A percentile compares a stretch with the other conserved stretches of the same genome.
phyloP scores from a whole-genome alignment of 2,888 invertebrate genomes.

The Calliopum simillimum region DNA sequence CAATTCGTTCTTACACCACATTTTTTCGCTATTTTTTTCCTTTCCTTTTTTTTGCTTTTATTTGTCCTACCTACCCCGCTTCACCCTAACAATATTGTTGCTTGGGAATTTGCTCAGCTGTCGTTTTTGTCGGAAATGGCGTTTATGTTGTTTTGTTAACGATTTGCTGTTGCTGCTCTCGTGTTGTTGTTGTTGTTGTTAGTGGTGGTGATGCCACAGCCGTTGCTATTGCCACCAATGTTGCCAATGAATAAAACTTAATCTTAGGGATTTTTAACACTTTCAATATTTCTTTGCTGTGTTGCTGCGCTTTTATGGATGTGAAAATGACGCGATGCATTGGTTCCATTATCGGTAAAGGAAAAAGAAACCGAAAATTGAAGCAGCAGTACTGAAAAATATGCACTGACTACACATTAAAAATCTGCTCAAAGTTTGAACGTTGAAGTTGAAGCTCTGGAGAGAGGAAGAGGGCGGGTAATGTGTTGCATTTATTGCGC shows the following conservation, averaged over 20 bases:
- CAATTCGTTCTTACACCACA: background rate
- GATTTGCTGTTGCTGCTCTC: conserved; percentile 35
- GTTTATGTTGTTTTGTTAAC: conserved; percentile 59
- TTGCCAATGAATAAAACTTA: conserved; percentile 56
- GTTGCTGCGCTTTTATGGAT: conserved; percentile 34
- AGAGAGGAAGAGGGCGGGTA: background rate
- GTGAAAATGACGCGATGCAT: background rate
- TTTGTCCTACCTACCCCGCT: too few relatives aligned
- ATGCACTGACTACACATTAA: too few relatives aligned
- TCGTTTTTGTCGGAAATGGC: conserved; percentile 56
- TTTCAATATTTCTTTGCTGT: conserved; percentile 58
- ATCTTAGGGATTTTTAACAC: conserved; percentile 60
- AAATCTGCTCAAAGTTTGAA: too few relatives aligned
- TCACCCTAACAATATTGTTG: background rate
- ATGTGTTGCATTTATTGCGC: conserved; percentile 1
- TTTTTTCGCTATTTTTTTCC: background rate
- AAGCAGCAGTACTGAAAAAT: too few relatives aligned
- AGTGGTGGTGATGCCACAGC: conserved; percentile 1
- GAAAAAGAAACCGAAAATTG: too few relatives aligned
- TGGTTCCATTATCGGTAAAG: conserved; percentile 23
- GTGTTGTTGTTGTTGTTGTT: conserved; percentile 45
- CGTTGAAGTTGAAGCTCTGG: too few relatives aligned
- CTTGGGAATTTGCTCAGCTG: conserved; percentile 58
- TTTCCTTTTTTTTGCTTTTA: background rate
- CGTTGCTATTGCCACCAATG: conserved; percentile 26